Evolutionary conservation across 1,140 invertebrate genomes (phyloP), one percentile per base, ranked within the genome.

Genomic region (Ruditapes philippinarum): DNA sequence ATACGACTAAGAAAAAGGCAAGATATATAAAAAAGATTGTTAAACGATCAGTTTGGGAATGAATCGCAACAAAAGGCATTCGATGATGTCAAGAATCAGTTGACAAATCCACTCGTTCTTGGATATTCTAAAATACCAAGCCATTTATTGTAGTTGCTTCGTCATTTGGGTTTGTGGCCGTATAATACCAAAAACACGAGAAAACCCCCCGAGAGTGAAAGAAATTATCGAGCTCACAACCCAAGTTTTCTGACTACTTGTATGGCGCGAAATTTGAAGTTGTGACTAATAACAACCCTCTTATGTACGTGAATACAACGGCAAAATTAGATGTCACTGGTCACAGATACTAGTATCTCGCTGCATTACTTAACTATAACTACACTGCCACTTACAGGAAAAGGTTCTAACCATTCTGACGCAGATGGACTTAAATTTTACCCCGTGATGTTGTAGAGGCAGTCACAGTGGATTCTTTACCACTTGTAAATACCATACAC

Each of bases 151-250:
- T 54, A 0, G 83, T 38, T 73, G 68, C 68, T 25, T 73, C 68
- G 4, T 38, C 17, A 5, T n/a, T 38, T 5, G 68, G 68, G n/a
- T 7, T 73, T 73, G 31, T 31, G 11, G 31, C 1, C 9, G 33
- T 73, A 40, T 25, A 38, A 7, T 73, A 73, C 33, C 68, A 87
- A 19, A n/a, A 36, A 3, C 85, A 82, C 51, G 78, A 65, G 2
- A 86, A 54, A 0, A 74, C 78, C 28, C 1, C 25, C n/a, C 22
- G 38, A 0, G 68, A 57, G 51, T 33, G 88, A 91, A 60, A 51
- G 76, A 31, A 88, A 79, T 68, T 91, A 91, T 91, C 79, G 62
- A 5, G 42, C 78, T 33, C 85, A 87, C 33, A 68, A 83, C n/a
- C 54, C 42, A 4, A 62, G 68, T 45, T 83, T 68, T 38, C 80